phyloP scores from a whole-genome alignment of 2,797 vertebrate species.

The Anguilla marmorata region DNA sequence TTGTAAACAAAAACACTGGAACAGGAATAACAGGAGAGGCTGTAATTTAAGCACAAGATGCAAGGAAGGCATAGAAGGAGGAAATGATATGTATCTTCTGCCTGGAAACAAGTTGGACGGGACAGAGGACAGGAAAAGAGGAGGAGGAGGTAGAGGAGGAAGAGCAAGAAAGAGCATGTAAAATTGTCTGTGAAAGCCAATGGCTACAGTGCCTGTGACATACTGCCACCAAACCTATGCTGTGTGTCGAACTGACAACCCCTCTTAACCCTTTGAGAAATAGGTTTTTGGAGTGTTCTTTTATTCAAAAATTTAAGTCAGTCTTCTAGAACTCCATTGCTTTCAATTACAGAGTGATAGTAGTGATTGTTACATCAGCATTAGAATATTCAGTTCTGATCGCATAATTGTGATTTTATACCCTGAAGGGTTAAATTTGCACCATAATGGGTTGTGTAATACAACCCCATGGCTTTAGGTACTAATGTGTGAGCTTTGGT shows the following conservation, averaged over 20 bases:
- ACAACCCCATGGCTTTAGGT: neutral
- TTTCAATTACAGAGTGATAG: neutral
- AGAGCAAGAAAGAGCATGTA: neutral
- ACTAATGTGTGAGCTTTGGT: neutral
- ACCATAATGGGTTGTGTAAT: neutral
- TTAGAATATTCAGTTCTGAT: neutral
- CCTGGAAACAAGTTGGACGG: neutral
- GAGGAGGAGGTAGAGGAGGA: neutral
- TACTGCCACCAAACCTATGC: neutral
- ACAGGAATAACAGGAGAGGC: slow-evolving; percentile 15
- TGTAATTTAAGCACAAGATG: neutral
- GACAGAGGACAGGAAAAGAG: neutral
- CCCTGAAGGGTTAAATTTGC: neutral
- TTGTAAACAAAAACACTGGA: neutral
- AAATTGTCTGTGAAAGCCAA: neutral
- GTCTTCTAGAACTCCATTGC: neutral
- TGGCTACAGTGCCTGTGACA: neutral
- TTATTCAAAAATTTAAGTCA: neutral
- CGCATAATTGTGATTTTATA: neutral
- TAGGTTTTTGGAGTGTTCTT: neutral
- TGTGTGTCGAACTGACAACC: neutral
- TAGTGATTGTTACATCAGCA: neutral
- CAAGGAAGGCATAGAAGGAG: neutral
- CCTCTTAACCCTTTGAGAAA: neutral
- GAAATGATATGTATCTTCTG: neutral